Evolutionary conservation across 2,113 vertebrate species (phyloP), one percentile per base, ranked within the genome.

Genomic region (Psittacara wagleri): DNA sequence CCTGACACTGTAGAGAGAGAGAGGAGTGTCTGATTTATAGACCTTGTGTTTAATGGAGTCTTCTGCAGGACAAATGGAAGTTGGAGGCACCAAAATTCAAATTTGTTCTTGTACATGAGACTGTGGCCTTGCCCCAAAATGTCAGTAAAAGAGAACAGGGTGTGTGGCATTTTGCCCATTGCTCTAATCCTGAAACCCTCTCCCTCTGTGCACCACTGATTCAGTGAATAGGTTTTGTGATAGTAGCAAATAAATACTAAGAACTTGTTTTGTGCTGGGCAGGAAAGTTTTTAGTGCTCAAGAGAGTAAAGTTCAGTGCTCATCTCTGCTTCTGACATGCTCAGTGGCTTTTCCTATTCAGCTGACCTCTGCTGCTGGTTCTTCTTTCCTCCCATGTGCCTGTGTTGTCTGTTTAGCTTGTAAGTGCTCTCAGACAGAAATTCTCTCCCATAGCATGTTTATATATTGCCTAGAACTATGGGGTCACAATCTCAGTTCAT

Each of bases 361-460:
- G 62, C 49, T 91, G 86, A 91, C 85, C 88, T 87, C 88, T 93
- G 55, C 90, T 90, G 90, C 46, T 86, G 33, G 57, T 81, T 95
- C 94, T 83, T n/a, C 68, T 67, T 77, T 94, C 46, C 49, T 94
- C n/a, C 76, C 37, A 29, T 86, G 68, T 67, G 61, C 46, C 46
- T 73, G 19, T 74, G 46, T 59, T 95, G 86, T 86, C 88, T 94
- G 77, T 83, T 94, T 86, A 74, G 61, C 55, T 81, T 86, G 22
- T 86, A 78, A 88, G n/a, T 70, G 66, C 73, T 86, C 51, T 93
- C 76, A 67, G 64, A 13, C 43, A 88, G 73, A 94, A 94, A 59
- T 81, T 86, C 16, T 92, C 74, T 88, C 46, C 91, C 39, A 49
- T 61, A 51, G 23, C n/a, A 64, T 74, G 83, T 93, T 92, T 94